Conservation (phyloP, 2,113 vertebrate genomes). For the Numenius arquata region DNA sequence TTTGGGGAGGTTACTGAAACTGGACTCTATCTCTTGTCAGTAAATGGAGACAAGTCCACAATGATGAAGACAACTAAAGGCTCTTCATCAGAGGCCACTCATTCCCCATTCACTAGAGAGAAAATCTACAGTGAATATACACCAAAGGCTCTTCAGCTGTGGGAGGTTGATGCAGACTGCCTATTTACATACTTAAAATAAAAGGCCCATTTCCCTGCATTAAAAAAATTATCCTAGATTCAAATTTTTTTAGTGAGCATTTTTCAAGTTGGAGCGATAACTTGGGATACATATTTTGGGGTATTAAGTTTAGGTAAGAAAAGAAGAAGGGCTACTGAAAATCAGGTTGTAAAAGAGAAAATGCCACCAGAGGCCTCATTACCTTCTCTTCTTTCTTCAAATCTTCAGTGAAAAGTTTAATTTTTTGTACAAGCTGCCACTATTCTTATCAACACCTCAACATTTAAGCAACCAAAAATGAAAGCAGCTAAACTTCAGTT, state of each 20-base stretch:
- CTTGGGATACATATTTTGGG: background rate
- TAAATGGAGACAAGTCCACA: background rate
- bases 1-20: background rate
- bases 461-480: background rate
- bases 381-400: background rate
- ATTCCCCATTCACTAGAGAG: background rate
- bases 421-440: background rate
- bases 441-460: background rate
- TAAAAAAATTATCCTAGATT: background rate
- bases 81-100: background rate
- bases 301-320: background rate
- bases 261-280: background rate
- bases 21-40: rapidly evolving
- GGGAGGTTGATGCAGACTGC: background rate
- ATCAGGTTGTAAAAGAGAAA: background rate
- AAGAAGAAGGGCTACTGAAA: background rate
- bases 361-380: background rate
- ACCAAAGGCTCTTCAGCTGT: background rate
- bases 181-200: background rate
- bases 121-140: background rate
- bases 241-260: background rate
- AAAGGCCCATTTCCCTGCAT: background rate
- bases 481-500: background rate
- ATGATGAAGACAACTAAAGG: background rate
- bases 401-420: background rate